Conservation (phyloP, 2,797 vertebrate genomes). For the Hozukius guyotensis region DNA sequence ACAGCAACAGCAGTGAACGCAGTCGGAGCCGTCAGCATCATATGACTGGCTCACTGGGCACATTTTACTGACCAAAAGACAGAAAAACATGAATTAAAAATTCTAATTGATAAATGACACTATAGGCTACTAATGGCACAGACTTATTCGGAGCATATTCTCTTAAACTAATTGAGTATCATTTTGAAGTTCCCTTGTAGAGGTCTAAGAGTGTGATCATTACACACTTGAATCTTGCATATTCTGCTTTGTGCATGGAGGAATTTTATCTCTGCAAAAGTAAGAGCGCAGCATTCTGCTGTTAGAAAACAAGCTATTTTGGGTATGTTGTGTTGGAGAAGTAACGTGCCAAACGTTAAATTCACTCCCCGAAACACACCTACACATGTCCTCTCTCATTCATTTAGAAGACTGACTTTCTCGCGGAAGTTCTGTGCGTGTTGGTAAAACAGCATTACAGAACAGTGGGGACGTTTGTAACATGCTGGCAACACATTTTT, state of each 20-base stretch:
- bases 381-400: not conserved
- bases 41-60: not conserved
- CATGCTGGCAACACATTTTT: not conserved
- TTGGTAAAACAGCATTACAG: slow-evolving; percentile 1
- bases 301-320: not conserved
- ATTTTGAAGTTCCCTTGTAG: not conserved
- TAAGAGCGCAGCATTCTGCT: not conserved
- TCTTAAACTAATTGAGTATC: not conserved
- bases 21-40: not conserved
- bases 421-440: not conserved
- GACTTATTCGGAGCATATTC: not conserved
- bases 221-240: not conserved
- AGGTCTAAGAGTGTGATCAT: not conserved
- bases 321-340: not conserved
- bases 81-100: not conserved
- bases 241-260: not conserved
- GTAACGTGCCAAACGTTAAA: slow-evolving; percentile 10
- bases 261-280: not conserved
- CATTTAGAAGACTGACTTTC: not conserved
- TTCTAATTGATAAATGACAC: not conserved
- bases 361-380: not conserved
- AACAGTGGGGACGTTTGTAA: not conserved
- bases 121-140: not conserved
- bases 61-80: not conserved
- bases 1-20: not conserved